Percentiles rank a stretch among this genome's conserved stretches.
phyloP scores from a whole-genome alignment of 1,140 invertebrate species.

The Drosophila cardini region DNA sequence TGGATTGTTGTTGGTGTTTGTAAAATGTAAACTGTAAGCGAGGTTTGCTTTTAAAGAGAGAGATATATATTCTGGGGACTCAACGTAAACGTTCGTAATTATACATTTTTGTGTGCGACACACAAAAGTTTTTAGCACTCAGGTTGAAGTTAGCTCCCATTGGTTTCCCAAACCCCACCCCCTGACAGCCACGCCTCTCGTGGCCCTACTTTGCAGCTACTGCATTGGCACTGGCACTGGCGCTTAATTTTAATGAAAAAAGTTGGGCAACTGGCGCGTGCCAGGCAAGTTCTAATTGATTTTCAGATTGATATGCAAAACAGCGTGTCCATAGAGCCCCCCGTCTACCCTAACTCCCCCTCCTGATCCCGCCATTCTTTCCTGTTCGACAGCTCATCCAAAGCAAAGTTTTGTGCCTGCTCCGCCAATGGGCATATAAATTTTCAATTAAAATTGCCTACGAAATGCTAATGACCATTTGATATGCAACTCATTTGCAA shows the following conservation, averaged over 20 bases:
- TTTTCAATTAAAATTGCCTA: conserved; percentile 58
- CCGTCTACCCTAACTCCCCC: no score
- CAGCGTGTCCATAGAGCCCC: conserved; percentile 30
- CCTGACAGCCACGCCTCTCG: neutral
- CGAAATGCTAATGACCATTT: conserved; percentile 45
- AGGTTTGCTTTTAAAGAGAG: conserved; percentile 26
- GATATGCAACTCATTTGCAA: conserved; percentile 46
- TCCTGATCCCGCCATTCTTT: neutral
- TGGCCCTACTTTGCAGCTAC: no score
- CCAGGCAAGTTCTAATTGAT: conserved; percentile 57
- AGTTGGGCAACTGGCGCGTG: conserved; percentile 52
- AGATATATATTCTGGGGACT: conserved; percentile 11
- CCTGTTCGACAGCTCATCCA: conserved; percentile 10
- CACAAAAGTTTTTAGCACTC: conserved; percentile 47
- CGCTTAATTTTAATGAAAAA: conserved; percentile 61
- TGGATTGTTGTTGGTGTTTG: conserved; percentile 28
- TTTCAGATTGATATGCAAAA: conserved; percentile 63
- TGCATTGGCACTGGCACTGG: neutral
- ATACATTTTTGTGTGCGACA: conserved; percentile 48
- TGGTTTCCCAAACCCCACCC: conserved; percentile 6
- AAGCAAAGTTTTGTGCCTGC: conserved; percentile 23
- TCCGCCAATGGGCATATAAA: conserved; percentile 31
- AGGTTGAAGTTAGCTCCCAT: conserved; percentile 34
- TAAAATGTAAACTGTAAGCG: conserved; percentile 47
- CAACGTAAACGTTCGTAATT: conserved; percentile 48